Base-by-base conservation (phyloP, 2,113 vertebrate species). In the Nyctereutes procyonoides region DNA sequence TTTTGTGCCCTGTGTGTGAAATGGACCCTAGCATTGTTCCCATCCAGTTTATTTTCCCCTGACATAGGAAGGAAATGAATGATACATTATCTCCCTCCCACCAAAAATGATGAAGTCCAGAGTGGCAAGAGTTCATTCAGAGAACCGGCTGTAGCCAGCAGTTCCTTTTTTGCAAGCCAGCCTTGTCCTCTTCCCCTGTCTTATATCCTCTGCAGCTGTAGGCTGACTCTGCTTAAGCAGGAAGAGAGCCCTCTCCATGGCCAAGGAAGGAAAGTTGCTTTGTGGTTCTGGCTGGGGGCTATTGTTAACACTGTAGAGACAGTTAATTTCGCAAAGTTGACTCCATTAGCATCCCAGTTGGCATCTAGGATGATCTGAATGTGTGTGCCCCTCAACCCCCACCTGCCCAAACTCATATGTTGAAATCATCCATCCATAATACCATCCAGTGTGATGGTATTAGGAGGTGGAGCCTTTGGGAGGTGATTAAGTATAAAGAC, bases 51-150 rank as follows among this genome's bases (percentile, higher is more conserved):
- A 22, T 53, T 83, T 83, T 17, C 4, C 53, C 67, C 22, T 96
- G 71, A 85, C 77, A 48, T 60, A 38, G 43, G 79, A 28, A 82
- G 16, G 55, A 91, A 91, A 88, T 87, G 56, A 94, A 90, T 35
- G 73, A 38, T 73, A 43, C 30, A 1, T 26, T 55, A 43, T 83
- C 51, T 58, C 8, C 28, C 69, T 95, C 15, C 62, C 43, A 30
- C 43, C 32, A 24, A 9, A 77, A 80, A 67, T 51, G 9, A 62
- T 87, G 38, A 85, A 62, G 62, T 22, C 7, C 86, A 38, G 62
- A 56, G 74, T 28, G 4, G 35, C 48, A 60, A 26, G 53, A 81
- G 43, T 77, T 88, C 48, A 28, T 84, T 91, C 32, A 62, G 30
- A 83, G 60, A 93, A 56, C 2, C 2, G 32, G 26, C 38, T 13